A percentile compares a stretch with the other conserved stretches of the same genome.
Conservation (phyloP, 2,888 invertebrate genomes). For the Trachelus iudaicus region DNA sequence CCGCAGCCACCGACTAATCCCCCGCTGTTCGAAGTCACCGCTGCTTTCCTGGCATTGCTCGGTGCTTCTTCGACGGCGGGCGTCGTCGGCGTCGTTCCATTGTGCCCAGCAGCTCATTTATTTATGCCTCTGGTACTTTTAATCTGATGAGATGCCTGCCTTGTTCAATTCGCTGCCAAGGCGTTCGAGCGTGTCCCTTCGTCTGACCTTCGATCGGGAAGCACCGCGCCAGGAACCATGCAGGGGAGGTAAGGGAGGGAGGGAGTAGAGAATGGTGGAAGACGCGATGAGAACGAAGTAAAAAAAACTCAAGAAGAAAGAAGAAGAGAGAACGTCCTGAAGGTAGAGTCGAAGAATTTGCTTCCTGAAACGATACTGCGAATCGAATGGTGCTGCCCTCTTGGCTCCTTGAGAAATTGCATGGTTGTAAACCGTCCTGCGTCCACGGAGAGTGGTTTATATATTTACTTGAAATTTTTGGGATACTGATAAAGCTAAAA, state of each 20-base stretch:
- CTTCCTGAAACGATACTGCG: background rate
- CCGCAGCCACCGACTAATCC: conserved; percentile 47
- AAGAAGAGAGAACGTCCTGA: background rate
- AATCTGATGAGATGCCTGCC: conserved; percentile 55
- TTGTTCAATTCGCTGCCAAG: background rate
- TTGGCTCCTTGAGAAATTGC: background rate
- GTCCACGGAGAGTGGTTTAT: background rate
- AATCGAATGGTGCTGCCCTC: background rate
- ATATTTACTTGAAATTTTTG: background rate
- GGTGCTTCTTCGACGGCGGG: background rate
- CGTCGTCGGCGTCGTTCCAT: conserved; percentile 18
- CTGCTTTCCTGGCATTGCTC: conserved; percentile 7
- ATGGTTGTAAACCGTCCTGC: background rate
- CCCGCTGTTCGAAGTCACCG: conserved; percentile 40
- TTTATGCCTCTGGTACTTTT: conserved; percentile 51
- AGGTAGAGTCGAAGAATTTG: conserved; percentile 2
- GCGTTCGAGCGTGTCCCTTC: background rate
- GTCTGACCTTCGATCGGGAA: background rate
- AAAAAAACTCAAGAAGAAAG: background rate
- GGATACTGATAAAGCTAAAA: background rate
- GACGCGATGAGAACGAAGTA: background rate
- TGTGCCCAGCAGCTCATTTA: conserved; percentile 46
- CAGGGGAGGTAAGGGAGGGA: conserved; percentile 17
- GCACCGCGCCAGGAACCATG: background rate
- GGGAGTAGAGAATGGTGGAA: background rate